phyloP scores from a whole-genome alignment of 2,113 vertebrate species.

The Salvelinus fontinalis region DNA sequence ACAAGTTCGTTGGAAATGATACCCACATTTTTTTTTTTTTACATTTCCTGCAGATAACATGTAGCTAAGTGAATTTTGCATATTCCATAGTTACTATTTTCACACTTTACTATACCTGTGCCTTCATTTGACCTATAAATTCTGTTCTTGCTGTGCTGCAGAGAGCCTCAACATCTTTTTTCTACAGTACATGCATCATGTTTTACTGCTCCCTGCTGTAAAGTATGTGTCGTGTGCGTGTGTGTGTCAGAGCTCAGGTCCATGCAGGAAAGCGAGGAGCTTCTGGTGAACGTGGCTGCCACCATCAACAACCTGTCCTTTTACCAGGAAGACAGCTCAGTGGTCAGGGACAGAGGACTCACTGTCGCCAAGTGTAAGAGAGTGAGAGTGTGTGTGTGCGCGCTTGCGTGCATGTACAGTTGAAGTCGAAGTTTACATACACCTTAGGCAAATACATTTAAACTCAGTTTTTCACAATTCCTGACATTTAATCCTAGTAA shows the following conservation, averaged over 20 bases:
- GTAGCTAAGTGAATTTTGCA: no score
- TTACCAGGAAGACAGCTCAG: constrained; percentile 79
- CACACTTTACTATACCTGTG: no score
- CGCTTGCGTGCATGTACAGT: neutral
- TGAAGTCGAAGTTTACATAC: no score
- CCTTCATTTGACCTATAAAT: no score
- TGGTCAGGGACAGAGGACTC: constrained; percentile 73
- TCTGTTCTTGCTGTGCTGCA: neutral
- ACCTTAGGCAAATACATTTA: no score
- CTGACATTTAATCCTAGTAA: no score
- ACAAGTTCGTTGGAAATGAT: no score
- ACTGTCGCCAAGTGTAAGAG: constrained; percentile 83
- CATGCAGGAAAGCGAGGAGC: constrained; percentile 82
- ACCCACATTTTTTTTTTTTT: no score
- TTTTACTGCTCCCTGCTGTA: neutral
- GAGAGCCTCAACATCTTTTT: neutral
- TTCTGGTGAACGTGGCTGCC: constrained; percentile 83
- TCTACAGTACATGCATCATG: neutral
- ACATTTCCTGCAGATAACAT: no score
- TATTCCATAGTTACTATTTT: no score
- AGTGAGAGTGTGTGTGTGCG: neutral
- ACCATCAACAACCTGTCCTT: constrained; percentile 93
- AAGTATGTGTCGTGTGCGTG: constrained; percentile 14
- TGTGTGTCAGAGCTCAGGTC: constrained; percentile 78
- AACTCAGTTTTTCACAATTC: no score